Conservation (phyloP, 2,888 invertebrate genomes). For the Blastobasis lacticolella region DNA sequence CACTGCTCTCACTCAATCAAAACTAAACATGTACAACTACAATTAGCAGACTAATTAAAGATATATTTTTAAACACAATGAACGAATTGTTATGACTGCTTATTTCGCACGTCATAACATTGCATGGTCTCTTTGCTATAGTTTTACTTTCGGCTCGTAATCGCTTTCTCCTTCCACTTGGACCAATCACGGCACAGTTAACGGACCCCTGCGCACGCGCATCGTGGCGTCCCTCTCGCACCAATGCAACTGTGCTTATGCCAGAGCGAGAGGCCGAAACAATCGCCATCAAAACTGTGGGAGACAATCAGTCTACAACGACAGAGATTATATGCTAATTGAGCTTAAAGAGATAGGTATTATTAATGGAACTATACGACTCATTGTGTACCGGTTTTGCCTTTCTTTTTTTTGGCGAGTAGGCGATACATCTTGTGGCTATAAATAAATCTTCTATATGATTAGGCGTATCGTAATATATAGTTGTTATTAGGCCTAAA, state of each 20-base stretch:
- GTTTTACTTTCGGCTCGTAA: background rate
- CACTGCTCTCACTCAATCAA: too few relatives aligned
- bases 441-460: too few relatives aligned
- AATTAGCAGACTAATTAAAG: too few relatives aligned
- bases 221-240: slow-evolving; percentile 20
- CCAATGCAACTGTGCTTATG: slow-evolving; percentile 8
- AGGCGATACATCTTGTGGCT: too few relatives aligned
- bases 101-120: too few relatives aligned
- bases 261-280: slow-evolving; percentile 36
- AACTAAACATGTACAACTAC: too few relatives aligned
- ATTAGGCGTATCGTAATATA: too few relatives aligned
- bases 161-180: slow-evolving; percentile 17
- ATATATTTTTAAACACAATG: too few relatives aligned
- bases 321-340: slow-evolving; percentile 37
- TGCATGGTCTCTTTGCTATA: too few relatives aligned
- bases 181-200: slow-evolving; percentile 26
- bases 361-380: slow-evolving; percentile 36
- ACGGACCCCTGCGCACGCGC: slow-evolving; percentile 46
- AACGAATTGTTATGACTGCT: too few relatives aligned
- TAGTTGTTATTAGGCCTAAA: too few relatives aligned
- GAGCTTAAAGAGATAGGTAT: slow-evolving; percentile 19
- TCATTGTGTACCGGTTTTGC: slow-evolving; percentile 1
- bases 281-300: slow-evolving; percentile 51
- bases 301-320: slow-evolving; percentile 35
- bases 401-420: too few relatives aligned